phyloP scores from a whole-genome alignment of 2,797 vertebrate genomes.

The Vespertilio murinus region DNA sequence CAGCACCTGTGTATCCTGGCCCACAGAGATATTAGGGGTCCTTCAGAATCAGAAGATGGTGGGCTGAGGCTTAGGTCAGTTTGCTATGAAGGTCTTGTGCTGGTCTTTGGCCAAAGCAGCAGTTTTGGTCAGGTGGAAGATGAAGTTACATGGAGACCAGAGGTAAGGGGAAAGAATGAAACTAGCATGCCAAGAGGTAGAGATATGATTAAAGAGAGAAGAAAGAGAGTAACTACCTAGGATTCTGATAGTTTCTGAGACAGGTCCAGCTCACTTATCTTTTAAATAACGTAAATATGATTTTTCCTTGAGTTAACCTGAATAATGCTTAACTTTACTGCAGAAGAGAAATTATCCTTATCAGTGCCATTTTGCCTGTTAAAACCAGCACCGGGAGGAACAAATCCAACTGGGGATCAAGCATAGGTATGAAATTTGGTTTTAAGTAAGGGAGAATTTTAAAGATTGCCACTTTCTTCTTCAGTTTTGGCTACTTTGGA shows the following conservation, averaged over 20 bases:
- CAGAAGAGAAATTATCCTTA: not conserved
- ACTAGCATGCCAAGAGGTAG: not conserved
- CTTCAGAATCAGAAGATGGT: not conserved
- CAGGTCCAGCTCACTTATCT: not conserved
- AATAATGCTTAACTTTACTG: not conserved
- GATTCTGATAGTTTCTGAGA: not conserved
- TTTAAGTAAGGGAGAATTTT: conserved; percentile 33
- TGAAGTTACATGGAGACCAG: not conserved
- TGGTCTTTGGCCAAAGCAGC: not conserved
- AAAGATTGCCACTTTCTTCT: not conserved
- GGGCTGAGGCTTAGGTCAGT: not conserved
- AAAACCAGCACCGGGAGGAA: conserved; percentile 20
- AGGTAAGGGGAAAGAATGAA: not conserved
- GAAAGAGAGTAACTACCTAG: not conserved
- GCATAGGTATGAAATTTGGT: conserved; percentile 22
- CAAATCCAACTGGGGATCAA: not conserved
- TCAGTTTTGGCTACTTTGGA: not conserved
- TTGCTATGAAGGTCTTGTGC: not conserved
- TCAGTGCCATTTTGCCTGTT: not conserved
- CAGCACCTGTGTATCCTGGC: not conserved
- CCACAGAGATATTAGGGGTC: not conserved
- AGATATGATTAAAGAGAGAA: not conserved
- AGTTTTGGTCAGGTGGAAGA: not conserved
- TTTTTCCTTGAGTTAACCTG: not conserved
- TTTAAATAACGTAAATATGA: not conserved